Evolutionary conservation across 1,140 invertebrate genomes (phyloP).

Genomic region (Armadillidium nasatum): DNA sequence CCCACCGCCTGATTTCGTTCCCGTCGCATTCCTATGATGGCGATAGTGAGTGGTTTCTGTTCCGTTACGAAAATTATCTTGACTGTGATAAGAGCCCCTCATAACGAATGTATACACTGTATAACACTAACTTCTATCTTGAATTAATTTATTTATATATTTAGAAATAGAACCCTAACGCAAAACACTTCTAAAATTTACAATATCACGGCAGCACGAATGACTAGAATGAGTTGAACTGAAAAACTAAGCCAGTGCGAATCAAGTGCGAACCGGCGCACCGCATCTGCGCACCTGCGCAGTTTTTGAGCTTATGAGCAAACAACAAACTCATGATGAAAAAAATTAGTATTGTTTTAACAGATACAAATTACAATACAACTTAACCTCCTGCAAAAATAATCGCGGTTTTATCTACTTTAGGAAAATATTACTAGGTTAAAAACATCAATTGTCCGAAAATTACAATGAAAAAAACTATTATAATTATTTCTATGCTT

Average conservation of each 20-base stretch:
- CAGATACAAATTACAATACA: background rate
- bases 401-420: background rate
- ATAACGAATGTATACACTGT: background rate
- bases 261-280: background rate
- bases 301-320: background rate
- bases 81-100: background rate
- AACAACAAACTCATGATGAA: too few relatives aligned
- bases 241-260: background rate
- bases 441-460: too few relatives aligned
- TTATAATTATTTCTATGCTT: background rate
- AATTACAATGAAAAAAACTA: background rate
- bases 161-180: background rate
- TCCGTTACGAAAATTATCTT: background rate
- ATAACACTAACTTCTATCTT: background rate
- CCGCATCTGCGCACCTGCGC: background rate
- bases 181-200: background rate
- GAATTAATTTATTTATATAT: background rate
- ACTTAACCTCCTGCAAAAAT: background rate
- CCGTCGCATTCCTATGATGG: background rate
- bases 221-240: background rate
- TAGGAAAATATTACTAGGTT: background rate
- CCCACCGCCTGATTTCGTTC: background rate
- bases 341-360: background rate
- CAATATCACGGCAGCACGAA: background rate
- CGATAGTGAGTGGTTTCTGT: background rate